Conservation (phyloP, 37 sponge, comb jelly and placozoan species). For the Petrosia ficiformis region DNA sequence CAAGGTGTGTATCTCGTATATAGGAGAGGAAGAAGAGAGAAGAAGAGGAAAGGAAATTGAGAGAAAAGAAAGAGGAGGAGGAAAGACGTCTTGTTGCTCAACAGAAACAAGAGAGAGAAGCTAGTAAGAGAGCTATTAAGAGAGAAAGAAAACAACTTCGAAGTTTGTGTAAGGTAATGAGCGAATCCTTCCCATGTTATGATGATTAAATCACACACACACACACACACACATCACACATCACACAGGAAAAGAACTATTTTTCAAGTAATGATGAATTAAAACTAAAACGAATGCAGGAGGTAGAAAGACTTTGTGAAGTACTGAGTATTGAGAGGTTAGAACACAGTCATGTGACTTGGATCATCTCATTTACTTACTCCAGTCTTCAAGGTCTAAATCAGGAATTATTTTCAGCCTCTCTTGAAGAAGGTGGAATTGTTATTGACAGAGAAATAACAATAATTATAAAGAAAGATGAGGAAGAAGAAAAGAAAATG, state of each 20-base stretch:
- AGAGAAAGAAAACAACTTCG: slow-evolving; percentile 76
- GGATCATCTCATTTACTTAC: not conserved
- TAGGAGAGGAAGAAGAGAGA: slow-evolving; percentile 56
- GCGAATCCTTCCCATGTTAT: not conserved
- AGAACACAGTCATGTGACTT: not conserved
- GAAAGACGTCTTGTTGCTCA: slow-evolving; percentile 46
- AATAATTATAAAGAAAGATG: slow-evolving; percentile 2
- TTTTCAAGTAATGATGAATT: slow-evolving; percentile 48
- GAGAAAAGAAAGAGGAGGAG: slow-evolving; percentile 64
- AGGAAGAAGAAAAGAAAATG: slow-evolving; percentile 20
- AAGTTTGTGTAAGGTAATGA: slow-evolving; percentile 54
- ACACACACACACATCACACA: not conserved
- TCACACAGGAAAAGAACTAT: slow-evolving; percentile 53
- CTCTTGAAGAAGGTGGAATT: slow-evolving; percentile 15
- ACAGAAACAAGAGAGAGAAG: slow-evolving; percentile 70
- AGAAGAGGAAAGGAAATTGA: slow-evolving; percentile 65
- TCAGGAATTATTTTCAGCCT: slow-evolving; percentile 8
- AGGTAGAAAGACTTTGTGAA: slow-evolving; percentile 67
- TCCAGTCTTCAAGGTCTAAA: slow-evolving; percentile 35
- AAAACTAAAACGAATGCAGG: slow-evolving; percentile 50
- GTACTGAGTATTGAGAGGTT: slow-evolving; percentile 38
- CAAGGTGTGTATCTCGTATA: not conserved
- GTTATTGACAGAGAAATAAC: slow-evolving; percentile 36
- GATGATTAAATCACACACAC: not conserved
- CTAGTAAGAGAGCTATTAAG: slow-evolving; percentile 62